phyloP scores from a whole-genome alignment of 2,113 vertebrate genomes.

The Oreochromis aureus region DNA sequence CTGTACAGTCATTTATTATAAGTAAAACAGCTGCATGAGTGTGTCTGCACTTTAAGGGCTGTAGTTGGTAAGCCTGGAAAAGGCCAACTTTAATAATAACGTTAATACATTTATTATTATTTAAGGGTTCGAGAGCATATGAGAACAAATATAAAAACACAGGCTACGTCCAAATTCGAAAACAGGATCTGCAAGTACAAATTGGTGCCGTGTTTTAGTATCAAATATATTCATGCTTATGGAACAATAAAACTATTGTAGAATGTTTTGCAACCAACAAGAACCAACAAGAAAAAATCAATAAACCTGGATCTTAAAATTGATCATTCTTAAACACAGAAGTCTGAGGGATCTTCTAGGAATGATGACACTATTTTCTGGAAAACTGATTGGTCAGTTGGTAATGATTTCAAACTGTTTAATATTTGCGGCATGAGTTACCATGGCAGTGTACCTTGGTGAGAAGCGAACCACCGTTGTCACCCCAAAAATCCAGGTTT shows the following conservation, averaged over 20 bases:
- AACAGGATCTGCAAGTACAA: background rate
- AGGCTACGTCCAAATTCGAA: background rate
- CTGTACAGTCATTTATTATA: background rate
- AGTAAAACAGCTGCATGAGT: background rate
- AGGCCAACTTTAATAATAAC: background rate
- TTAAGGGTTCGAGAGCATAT: background rate
- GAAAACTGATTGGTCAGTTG: background rate
- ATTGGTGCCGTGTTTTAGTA: background rate
- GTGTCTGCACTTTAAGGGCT: background rate
- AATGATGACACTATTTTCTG: background rate
- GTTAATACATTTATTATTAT: background rate
- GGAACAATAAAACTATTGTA: background rate
- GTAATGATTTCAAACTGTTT: background rate
- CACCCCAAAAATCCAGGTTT: background rate
- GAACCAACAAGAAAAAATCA: background rate
- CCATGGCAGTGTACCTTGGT: background rate
- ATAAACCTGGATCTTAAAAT: background rate
- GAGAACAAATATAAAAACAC: background rate
- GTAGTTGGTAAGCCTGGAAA: background rate
- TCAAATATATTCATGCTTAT: background rate
- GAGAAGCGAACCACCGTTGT: background rate
- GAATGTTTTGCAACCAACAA: background rate
- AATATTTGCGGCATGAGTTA: background rate
- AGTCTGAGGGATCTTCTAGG: background rate
- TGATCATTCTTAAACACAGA: background rate